Conservation (phyloP, 2,113 vertebrate genomes). For the Ictalurus punctatus region DNA sequence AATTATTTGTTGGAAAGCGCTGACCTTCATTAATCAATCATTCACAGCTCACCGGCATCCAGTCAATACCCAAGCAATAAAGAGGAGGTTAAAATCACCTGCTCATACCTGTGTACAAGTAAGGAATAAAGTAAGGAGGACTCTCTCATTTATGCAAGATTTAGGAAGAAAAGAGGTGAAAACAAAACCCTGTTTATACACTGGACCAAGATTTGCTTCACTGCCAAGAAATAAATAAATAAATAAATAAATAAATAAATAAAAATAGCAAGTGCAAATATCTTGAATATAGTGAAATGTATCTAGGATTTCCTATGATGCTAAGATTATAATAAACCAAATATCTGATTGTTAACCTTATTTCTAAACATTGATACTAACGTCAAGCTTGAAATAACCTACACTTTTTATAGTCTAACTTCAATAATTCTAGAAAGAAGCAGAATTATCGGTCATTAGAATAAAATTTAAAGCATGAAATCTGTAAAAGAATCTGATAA, state of each 20-base stretch:
- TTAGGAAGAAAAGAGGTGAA: not conserved
- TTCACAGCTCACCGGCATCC: not conserved
- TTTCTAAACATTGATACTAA: not conserved
- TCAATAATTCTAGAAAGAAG: not conserved
- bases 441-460: not conserved
- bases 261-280: not conserved
- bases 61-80: slow-evolving; percentile 8
- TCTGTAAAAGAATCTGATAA: too few species aligned
- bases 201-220: not conserved
- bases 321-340: not conserved
- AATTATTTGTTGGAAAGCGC: slow-evolving; percentile 39
- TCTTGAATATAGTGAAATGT: not conserved
- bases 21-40: slow-evolving; percentile 37
- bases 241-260: too few species aligned
- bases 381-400: not conserved
- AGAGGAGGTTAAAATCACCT: not conserved
- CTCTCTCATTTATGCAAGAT: not conserved
- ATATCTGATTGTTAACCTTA: not conserved
- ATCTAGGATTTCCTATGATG: not conserved
- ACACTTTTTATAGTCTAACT: not conserved
- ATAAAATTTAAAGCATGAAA: not conserved
- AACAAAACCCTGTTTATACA: not conserved
- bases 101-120: not conserved
- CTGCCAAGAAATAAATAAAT: not conserved
- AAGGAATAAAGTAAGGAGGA: not conserved